Percentiles rank a stretch among this genome's conserved stretches.
Evolutionary conservation across 2,113 vertebrate species (phyloP).

Genomic region (Notothenia coriiceps): DNA sequence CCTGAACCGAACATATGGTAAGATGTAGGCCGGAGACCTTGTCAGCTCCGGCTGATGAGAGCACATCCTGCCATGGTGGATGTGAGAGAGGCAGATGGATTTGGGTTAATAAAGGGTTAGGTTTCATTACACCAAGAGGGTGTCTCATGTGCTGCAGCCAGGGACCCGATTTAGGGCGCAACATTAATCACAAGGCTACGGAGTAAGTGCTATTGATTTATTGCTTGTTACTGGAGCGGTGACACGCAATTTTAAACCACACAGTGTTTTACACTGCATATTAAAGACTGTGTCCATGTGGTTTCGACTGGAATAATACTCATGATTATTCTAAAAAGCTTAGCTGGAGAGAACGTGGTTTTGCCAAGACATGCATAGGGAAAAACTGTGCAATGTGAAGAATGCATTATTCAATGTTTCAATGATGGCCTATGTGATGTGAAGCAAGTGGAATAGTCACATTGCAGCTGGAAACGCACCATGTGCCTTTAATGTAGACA

Average conservation of each 20-base stretch:
- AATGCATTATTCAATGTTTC: conserved; percentile 11
- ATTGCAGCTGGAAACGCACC: conserved; percentile 33
- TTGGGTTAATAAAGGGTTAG: conserved; percentile 59
- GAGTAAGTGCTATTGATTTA: conserved; percentile 40
- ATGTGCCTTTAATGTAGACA: conserved; percentile 49
- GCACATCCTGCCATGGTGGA: conserved; percentile 19
- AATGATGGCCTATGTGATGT: conserved; percentile 6
- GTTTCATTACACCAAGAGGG: conserved; percentile 52
- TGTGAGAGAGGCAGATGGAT: conserved; percentile 54
- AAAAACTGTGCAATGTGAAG: not conserved
- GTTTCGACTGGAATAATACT: not conserved
- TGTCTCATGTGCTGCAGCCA: conserved; percentile 33
- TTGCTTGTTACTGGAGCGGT: conserved; percentile 16
- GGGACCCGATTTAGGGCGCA: conserved; percentile 31
- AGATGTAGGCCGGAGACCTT: not conserved
- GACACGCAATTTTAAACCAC: conserved; percentile 20
- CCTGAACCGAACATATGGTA: not conserved
- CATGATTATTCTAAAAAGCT: not conserved
- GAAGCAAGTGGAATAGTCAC: conserved; percentile 39
- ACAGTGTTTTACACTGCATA: not conserved
- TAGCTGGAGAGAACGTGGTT: not conserved
- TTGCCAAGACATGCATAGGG: not conserved
- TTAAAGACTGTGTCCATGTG: not conserved
- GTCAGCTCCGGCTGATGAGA: conserved; percentile 8
- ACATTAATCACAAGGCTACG: conserved; percentile 53